These are phyloP conservation scores for Camelus bactrianus DNA, from an alignment of 2,113 vertebrate genomes.

Conservation along the genomic window DNA sequence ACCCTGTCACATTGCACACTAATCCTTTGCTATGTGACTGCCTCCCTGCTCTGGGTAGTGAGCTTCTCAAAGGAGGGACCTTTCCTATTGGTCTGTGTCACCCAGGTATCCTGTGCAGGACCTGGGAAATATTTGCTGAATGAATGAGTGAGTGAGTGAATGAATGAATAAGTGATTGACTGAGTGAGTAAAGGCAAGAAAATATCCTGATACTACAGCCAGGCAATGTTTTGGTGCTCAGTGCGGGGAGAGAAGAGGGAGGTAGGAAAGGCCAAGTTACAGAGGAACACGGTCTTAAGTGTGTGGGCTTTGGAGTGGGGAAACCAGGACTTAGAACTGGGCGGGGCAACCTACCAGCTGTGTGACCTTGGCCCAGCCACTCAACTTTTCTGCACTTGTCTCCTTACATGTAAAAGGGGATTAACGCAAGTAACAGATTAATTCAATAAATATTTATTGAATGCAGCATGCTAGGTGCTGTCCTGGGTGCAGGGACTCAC, in stretches of 20 bases:
- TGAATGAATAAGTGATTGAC: not conserved
- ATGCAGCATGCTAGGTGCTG: not conserved
- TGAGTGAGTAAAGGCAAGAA: not conserved
- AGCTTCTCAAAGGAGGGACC: not conserved
- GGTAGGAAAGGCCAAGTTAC: not conserved
- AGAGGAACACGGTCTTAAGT: not conserved
- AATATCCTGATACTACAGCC: not conserved
- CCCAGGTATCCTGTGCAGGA: not conserved
- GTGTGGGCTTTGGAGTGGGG: not conserved
- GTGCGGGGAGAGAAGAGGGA: not conserved
- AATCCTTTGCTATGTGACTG: not conserved
- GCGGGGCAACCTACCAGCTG: not conserved
- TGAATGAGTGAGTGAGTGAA: not conserved
- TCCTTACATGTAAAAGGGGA: not conserved
- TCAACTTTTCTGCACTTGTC: not conserved
- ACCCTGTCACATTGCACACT: not conserved
- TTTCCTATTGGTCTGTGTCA: not conserved
- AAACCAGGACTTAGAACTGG: not conserved
- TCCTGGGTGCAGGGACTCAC: not conserved
- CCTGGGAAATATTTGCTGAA: conserved; percentile 1
- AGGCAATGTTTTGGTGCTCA: not conserved
- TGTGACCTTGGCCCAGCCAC: not conserved
- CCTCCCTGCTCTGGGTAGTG: not conserved
- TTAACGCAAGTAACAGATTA: not conserved
- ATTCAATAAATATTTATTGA: not conserved